Evolutionary conservation across 1,140 invertebrate genomes (phyloP).

Genomic region (Holotrichia oblita): DNA sequence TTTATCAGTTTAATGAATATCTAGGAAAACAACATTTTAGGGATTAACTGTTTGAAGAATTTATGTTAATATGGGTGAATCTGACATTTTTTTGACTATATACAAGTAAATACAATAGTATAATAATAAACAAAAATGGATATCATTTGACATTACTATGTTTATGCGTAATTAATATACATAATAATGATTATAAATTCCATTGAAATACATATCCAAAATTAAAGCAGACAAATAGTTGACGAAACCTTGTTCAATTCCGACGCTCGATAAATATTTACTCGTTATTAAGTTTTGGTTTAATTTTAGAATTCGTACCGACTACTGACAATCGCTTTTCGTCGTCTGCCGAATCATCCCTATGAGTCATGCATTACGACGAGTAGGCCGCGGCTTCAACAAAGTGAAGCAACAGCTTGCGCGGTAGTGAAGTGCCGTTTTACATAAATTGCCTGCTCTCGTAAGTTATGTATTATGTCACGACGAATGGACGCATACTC

Average conservation of each 20-base stretch:
- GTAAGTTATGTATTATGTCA: slow-evolving; percentile 12
- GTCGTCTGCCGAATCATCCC: slow-evolving; percentile 14
- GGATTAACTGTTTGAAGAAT: too few relatives aligned
- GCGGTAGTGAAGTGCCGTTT: not conserved
- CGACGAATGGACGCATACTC: not conserved
- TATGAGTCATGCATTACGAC: not conserved
- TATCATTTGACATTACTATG: too few relatives aligned
- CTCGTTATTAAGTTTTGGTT: not conserved
- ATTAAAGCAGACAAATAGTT: too few relatives aligned
- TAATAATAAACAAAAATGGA: too few relatives aligned
- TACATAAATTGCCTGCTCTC: not conserved
- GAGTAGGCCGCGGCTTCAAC: not conserved
- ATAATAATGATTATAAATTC: too few relatives aligned
- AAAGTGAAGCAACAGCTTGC: not conserved
- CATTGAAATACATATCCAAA: too few relatives aligned
- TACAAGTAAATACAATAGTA: too few relatives aligned
- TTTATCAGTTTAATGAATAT: too few relatives aligned
- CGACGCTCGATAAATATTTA: not conserved
- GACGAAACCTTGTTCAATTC: not conserved
- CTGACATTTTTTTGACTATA: too few relatives aligned
- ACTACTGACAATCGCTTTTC: slow-evolving; percentile 6
- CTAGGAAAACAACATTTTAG: too few relatives aligned
- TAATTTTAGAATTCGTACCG: slow-evolving; percentile 1
- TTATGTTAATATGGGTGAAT: too few relatives aligned
- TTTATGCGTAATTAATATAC: too few relatives aligned